phyloP scores from a whole-genome alignment of 2,797 vertebrate species.

The Manis crassicaudata region DNA sequence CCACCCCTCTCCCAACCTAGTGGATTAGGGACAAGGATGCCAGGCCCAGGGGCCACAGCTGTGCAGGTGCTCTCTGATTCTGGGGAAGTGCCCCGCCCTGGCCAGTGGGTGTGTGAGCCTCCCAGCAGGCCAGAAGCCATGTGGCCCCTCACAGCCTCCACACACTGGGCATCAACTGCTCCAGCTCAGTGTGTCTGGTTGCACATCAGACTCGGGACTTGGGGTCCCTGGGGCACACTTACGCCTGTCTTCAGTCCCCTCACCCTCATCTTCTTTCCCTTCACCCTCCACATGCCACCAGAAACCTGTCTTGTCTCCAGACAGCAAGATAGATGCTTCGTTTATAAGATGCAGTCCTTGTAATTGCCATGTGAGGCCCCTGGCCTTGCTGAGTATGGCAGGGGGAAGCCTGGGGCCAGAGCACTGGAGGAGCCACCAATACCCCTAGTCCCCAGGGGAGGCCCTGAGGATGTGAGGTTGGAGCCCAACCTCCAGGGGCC shows the following conservation, averaged over 20 bases:
- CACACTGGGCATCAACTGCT: too few species aligned
- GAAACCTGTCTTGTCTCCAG: not conserved
- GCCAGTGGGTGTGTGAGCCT: not conserved
- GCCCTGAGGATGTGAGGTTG: not conserved
- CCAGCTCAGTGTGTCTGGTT: not conserved
- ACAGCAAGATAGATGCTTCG: not conserved
- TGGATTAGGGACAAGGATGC: not conserved
- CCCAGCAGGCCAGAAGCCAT: accelerated
- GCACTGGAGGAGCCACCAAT: not conserved
- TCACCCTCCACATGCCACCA: not conserved
- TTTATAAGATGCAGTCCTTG: not conserved
- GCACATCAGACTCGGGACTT: not conserved
- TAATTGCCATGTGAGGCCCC: not conserved
- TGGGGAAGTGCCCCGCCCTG: too few species aligned
- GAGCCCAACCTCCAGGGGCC: accelerated
- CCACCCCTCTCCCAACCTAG: not conserved
- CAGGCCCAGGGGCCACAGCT: too few species aligned
- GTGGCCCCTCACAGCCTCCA: not conserved
- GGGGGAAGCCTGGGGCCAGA: not conserved
- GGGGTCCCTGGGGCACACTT: not conserved
- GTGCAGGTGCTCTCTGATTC: accelerated
- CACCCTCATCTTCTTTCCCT: not conserved
- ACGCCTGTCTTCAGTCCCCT: not conserved
- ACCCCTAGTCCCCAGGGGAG: not conserved
- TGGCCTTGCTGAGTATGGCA: not conserved